phyloP scores from a whole-genome alignment of 2,797 vertebrate species.

The Peromyscus nudipes region DNA sequence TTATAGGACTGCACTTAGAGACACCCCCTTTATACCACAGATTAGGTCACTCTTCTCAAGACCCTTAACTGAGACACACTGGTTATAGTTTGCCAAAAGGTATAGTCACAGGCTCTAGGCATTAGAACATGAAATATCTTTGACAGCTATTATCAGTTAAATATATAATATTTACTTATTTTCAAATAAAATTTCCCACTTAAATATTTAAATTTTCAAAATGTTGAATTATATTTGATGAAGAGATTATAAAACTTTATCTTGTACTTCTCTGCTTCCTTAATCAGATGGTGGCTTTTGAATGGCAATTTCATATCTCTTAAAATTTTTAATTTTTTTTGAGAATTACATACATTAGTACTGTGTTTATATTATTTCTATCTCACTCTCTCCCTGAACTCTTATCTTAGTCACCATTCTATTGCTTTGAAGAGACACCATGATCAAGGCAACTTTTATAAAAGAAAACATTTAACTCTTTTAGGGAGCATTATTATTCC shows the following conservation, averaged over 20 bases:
- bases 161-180: not conserved
- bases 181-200: constrained; percentile 14
- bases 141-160: not conserved
- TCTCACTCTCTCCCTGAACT: not conserved
- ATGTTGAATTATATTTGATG: constrained; percentile 36
- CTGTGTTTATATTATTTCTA: not conserved
- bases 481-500: not conserved
- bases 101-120: not conserved
- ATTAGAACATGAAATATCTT: not conserved
- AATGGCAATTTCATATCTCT: not conserved
- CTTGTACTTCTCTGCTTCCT: not conserved
- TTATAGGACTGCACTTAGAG: not conserved
- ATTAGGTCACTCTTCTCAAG: not conserved
- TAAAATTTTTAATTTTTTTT: not conserved
- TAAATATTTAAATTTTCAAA: constrained; percentile 55
- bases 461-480: not conserved
- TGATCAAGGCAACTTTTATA: not conserved
- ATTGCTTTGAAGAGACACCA: not conserved
- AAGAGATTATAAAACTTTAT: constrained; percentile 1
- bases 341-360: not conserved
- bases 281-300: not conserved
- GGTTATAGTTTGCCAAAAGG: not conserved
- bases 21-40: not conserved
- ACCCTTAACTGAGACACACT: not conserved
- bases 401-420: not conserved